Percentiles rank a stretch among this genome's conserved stretches.
Evolutionary conservation across 2,113 vertebrate species (phyloP).

Genomic region (Cavia porcellus): DNA sequence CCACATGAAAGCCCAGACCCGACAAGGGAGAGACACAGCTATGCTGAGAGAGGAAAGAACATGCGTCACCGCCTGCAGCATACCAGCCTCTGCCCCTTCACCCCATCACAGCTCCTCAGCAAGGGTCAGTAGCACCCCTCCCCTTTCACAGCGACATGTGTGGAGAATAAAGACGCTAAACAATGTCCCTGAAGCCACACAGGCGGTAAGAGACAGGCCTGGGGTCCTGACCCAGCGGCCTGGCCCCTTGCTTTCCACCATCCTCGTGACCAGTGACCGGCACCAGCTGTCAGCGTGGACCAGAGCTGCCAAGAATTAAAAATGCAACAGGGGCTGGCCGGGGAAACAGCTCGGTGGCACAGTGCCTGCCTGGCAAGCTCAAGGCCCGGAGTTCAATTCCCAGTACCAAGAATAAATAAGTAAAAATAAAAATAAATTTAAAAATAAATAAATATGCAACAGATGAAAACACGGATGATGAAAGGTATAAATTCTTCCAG

Average conservation of each 20-base stretch:
- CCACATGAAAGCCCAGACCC: neutral
- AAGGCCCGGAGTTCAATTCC: too few relatives aligned
- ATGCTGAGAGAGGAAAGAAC: neutral
- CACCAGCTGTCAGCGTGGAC: rapidly evolving
- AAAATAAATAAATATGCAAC: neutral
- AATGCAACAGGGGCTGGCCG: neutral
- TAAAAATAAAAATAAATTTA: too few relatives aligned
- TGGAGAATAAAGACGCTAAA: neutral
- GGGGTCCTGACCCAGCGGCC: neutral
- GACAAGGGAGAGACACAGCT: neutral
- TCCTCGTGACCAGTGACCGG: rapidly evolving
- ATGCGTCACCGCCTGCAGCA: rapidly evolving
- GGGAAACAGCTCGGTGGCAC: too few relatives aligned
- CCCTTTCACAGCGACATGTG: neutral
- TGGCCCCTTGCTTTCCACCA: neutral
- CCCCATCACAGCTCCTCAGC: too few relatives aligned
- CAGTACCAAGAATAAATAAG: too few relatives aligned
- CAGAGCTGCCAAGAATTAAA: neutral
- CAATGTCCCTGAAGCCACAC: neutral
- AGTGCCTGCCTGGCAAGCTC: too few relatives aligned
- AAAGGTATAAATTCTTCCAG: neutral
- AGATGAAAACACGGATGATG: neutral
- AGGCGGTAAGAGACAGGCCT: neutral
- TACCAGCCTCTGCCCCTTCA: neutral
- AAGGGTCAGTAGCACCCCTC: rapidly evolving